These are phyloP conservation scores for Oreamnos americanus DNA, from an alignment of 2,113 vertebrate genomes.

Conservation along the genomic window DNA sequence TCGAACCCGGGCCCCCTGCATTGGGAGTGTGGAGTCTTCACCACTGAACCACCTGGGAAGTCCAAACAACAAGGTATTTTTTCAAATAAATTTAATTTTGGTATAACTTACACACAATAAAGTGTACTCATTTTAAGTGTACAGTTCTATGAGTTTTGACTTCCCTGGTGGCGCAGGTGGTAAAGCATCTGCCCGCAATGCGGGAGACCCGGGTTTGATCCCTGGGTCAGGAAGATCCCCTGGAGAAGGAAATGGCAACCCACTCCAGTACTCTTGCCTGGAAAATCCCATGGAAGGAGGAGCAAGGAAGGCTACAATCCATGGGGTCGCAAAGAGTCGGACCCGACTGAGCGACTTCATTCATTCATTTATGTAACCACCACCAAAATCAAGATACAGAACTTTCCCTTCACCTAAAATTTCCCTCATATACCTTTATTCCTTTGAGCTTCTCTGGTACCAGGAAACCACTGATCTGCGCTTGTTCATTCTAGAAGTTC, in stretches of 20 bases:
- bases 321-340: too few relatives aligned
- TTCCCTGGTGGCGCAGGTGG: background rate
- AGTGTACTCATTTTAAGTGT: background rate
- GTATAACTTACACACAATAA: background rate
- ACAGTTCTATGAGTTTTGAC: background rate
- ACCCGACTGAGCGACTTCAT: background rate
- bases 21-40: background rate
- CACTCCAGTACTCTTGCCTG: background rate
- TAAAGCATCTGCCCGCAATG: too few relatives aligned
- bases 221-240: background rate
- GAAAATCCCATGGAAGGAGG: too few relatives aligned
- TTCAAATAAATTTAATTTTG: background rate
- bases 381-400: background rate
- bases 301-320: too few relatives aligned
- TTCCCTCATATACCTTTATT: background rate
- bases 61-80: background rate
- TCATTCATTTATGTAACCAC: background rate
- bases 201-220: accelerated
- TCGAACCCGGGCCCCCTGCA: accelerated
- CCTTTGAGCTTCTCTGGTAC: background rate
- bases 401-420: background rate
- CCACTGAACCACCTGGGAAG: background rate
- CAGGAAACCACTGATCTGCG: background rate
- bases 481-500: background rate
- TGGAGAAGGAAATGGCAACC: background rate